Evolutionary conservation across 2,797 vertebrate genomes (phyloP).

Genomic region (Sciurus carolinensis): DNA sequence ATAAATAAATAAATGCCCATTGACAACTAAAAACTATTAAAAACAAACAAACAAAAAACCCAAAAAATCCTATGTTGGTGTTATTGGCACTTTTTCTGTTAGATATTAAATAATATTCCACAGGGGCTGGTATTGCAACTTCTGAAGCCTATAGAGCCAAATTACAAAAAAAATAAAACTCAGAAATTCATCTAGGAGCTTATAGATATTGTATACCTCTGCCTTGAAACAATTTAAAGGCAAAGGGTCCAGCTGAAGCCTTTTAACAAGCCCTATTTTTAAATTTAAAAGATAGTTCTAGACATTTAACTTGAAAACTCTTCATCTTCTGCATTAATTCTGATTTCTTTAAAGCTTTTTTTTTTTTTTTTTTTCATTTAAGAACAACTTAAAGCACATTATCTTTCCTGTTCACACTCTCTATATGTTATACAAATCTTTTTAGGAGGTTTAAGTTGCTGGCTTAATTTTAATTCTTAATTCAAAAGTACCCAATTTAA

Average conservation of each 20-base stretch:
- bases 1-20: no score
- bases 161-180: conserved; percentile 2
- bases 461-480: conserved; percentile 46
- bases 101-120: conserved; percentile 46
- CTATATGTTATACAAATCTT: not conserved
- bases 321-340: conserved; percentile 17
- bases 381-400: not conserved
- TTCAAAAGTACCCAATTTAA: conserved; percentile 15
- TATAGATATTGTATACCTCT: not conserved
- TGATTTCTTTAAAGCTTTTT: not conserved
- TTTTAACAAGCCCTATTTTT: conserved; percentile 14
- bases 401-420: conserved; percentile 48
- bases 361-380: conserved; percentile 55
- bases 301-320: conserved; percentile 36
- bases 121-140: not conserved
- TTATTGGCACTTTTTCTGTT: not conserved
- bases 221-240: conserved; percentile 4
- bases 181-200: not conserved
- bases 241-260: not conserved
- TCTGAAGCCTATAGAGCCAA: not conserved
- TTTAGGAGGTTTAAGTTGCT: not conserved
- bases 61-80: not conserved
- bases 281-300: conserved; percentile 9
- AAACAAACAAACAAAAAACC: no score
- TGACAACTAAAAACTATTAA: no score